Percentiles rank a stretch among this genome's conserved stretches.
phyloP scores from a whole-genome alignment of 2,888 invertebrate genomes.

The Limnephilus marmoratus region DNA sequence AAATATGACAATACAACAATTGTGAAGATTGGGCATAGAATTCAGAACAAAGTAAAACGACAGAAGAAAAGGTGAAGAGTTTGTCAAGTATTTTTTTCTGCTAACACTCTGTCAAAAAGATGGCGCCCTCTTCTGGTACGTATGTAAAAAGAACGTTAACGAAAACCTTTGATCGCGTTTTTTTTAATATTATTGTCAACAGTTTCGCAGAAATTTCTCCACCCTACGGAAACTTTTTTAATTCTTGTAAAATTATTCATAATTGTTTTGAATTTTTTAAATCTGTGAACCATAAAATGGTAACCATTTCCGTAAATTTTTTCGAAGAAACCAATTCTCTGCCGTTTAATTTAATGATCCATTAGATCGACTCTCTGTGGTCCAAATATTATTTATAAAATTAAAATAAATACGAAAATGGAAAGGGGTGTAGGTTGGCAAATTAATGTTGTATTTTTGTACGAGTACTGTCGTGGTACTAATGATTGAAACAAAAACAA shows the following conservation, averaged over 20 bases:
- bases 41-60: background rate
- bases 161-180: background rate
- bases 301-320: background rate
- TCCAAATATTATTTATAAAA: background rate
- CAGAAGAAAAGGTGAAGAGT: background rate
- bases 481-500: too few relatives aligned
- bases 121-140: background rate
- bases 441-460: too few relatives aligned
- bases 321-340: too few relatives aligned
- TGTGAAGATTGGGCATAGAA: background rate
- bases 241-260: background rate
- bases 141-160: background rate
- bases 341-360: background rate
- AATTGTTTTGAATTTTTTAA: background rate
- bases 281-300: background rate
- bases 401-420: too few relatives aligned
- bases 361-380: background rate
- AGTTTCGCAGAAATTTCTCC: background rate
- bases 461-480: too few relatives aligned
- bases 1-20: background rate
- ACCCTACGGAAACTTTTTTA: background rate
- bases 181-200: too few relatives aligned
- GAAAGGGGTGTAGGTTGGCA: too few relatives aligned
- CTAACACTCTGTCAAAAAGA: background rate
- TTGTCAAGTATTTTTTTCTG: background rate